Conservation (phyloP, 1,140 invertebrate species). For the Drosophila pandora region DNA sequence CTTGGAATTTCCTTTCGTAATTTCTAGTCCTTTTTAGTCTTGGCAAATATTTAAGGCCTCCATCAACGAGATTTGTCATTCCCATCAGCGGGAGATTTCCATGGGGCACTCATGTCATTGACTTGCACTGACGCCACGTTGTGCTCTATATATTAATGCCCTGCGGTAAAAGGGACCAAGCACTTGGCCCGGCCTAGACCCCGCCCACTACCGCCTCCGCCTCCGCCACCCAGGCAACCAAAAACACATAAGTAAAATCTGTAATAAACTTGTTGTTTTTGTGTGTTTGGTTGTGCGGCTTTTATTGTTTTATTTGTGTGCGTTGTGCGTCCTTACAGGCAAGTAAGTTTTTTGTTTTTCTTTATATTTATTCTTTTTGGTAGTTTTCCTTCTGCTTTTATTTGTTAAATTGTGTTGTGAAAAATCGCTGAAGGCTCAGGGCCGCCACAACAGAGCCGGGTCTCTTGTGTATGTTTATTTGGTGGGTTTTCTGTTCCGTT, state of each 20-base stretch:
- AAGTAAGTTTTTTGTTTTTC: conserved; percentile 74
- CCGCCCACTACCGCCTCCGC: background rate
- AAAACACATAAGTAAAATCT: conserved; percentile 81
- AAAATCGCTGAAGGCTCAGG: conserved; percentile 70
- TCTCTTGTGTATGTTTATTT: conserved; percentile 54
- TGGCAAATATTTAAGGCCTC: conserved; percentile 14
- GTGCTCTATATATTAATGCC: conserved; percentile 73
- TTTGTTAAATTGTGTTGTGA: conserved; percentile 81
- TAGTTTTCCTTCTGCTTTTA: conserved; percentile 62
- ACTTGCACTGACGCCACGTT: conserved; percentile 50
- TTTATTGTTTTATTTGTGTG: conserved; percentile 81
- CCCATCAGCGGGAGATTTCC: conserved; percentile 38
- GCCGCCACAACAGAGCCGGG: conserved; percentile 37
- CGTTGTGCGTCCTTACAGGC: conserved; percentile 43
- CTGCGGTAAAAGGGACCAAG: conserved; percentile 46
- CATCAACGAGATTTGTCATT: conserved; percentile 29
- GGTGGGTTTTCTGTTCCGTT: conserved; percentile 29
- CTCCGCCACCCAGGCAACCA: conserved; percentile 32
- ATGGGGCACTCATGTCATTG: conserved; percentile 39
- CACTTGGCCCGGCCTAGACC: background rate
- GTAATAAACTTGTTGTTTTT: conserved; percentile 76
- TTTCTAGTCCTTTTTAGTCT: background rate
- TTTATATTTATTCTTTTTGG: conserved; percentile 36
- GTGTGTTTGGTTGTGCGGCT: conserved; percentile 46
- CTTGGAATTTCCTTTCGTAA: background rate